Evolutionary conservation across 64 coral and sea anemone genomes (phyloP).

Genomic region (Porites lutea): DNA sequence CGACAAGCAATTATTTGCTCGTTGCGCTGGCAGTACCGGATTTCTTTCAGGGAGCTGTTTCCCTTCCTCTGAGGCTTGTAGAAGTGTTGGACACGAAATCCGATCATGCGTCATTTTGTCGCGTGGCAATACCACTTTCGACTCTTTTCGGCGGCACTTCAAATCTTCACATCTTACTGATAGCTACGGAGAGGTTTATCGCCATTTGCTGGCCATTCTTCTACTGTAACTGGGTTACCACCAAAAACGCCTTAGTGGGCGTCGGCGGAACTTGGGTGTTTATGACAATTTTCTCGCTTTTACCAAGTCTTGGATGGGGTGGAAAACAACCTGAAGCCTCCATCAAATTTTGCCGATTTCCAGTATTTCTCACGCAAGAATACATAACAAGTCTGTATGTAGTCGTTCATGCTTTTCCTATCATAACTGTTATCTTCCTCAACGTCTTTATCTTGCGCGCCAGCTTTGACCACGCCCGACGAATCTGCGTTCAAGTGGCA

Average conservation of each 20-base stretch:
- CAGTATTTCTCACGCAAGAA: conserved; percentile 55
- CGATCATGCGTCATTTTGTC: conserved; percentile 54
- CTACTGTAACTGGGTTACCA: conserved; percentile 53
- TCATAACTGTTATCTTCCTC: conserved; percentile 56
- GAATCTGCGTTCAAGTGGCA: conserved; percentile 60
- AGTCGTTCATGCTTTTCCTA: conserved; percentile 74
- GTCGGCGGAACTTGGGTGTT: conserved; percentile 44
- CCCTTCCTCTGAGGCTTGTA: conserved; percentile 72
- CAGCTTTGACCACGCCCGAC: conserved; percentile 55
- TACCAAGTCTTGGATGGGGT: conserved; percentile 56
- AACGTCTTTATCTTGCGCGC: conserved; percentile 76
- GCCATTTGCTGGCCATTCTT: conserved; percentile 77
- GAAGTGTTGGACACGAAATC: conserved; percentile 30
- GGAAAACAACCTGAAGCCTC: not conserved
- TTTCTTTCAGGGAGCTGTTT: conserved; percentile 75
- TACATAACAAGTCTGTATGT: conserved; percentile 73
- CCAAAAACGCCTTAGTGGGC: conserved; percentile 15
- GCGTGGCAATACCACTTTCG: conserved; percentile 51
- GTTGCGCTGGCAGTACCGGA: conserved; percentile 81
- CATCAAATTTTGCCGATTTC: conserved; percentile 68
- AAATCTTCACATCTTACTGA: conserved; percentile 79
- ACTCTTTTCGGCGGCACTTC: conserved; percentile 82
- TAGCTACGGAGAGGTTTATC: conserved; percentile 69
- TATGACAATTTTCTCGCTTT: conserved; percentile 36
- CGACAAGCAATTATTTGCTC: conserved; percentile 79